Evolutionary conservation across 2,888 invertebrate genomes (phyloP).

Genomic region (Nomada hirtipes): DNA sequence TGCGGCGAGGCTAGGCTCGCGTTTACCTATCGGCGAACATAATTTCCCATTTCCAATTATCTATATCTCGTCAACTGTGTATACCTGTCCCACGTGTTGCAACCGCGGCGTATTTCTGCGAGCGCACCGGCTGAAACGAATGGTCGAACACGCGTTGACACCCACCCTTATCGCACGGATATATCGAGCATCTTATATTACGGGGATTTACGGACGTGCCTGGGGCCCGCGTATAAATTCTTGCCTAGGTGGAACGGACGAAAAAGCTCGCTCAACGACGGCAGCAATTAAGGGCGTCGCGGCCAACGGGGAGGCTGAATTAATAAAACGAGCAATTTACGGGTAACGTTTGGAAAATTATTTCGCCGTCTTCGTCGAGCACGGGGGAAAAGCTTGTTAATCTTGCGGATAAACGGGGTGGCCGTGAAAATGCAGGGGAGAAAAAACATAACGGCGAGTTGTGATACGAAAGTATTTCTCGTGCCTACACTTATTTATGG

Average conservation of each 20-base stretch:
- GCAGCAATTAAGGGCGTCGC: conserved; percentile 36
- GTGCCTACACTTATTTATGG: no score
- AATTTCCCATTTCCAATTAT: conserved; percentile 67
- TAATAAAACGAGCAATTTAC: conserved; percentile 42
- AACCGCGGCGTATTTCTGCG: no score
- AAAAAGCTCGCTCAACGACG: conserved; percentile 21
- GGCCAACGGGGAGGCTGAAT: conserved; percentile 6
- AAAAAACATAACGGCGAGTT: background rate
- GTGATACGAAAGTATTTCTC: no score
- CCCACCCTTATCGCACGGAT: conserved; percentile 51
- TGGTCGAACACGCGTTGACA: conserved; percentile 47
- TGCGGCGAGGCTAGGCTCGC: conserved; percentile 50
- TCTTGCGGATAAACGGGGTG: background rate
- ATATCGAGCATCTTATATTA: conserved; percentile 46
- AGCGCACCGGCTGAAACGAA: conserved; percentile 22
- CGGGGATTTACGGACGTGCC: conserved; percentile 44
- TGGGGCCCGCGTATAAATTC: conserved; percentile 26
- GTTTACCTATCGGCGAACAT: conserved; percentile 65
- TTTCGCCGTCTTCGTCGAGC: background rate
- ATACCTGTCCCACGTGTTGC: conserved; percentile 6
- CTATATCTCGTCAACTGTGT: conserved; percentile 48
- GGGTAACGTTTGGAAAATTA: conserved; percentile 3
- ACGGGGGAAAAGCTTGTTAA: background rate
- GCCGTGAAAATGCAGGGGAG: background rate
- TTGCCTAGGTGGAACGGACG: conserved; percentile 10